Base-by-base conservation (phyloP, 2,888 invertebrate genomes). In the Agriotes lineatus region DNA sequence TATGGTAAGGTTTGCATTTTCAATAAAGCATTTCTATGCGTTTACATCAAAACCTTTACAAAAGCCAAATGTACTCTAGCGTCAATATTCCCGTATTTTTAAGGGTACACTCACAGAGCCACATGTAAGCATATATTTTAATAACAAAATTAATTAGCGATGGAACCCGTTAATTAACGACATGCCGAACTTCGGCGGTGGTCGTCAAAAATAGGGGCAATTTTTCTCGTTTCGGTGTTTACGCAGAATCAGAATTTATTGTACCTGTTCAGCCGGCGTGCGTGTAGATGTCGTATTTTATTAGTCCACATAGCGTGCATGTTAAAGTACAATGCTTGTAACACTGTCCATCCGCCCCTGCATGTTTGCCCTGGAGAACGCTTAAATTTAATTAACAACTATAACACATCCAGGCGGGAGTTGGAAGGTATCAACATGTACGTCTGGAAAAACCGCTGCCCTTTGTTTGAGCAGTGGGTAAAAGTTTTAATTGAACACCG, bases 371-470 rank as follows among this genome's bases (percentile, higher is more conserved):
- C 73, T 25, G 19, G 75, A 73, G 75, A 61, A 57, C 56, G 73
- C 70, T 76, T 70, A 69, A 75, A 76, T 76, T 76, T 76, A 76
- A 76, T 76, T 76, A 76, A 76, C 75, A 75, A 72, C 74, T 61
- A 72, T 72, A 75, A 75, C 74, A 74, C 72, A 73, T 73, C 62
- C 71, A 67, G 71, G 44, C 63, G 61, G 60, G 67, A 71, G 70
- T 69, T 70, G 63, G 72, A 19, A 74, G 72, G 71, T 71, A 72
- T 72, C 69, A 70, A 57, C 64, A 64, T 60, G 30, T 50, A 50
- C 14, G 48, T 48, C 18, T 20, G 20, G 37, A 60, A 60, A 64
- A 64, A 64, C 19, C 10, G 9, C 10, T 39, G 37, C 61, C 33
- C 48, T 62, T 54, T 45, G 58, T 59, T 62, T 62, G 62, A 62